Conservation (phyloP, 2,888 invertebrate genomes). For the Ferdinandea cuprea region DNA sequence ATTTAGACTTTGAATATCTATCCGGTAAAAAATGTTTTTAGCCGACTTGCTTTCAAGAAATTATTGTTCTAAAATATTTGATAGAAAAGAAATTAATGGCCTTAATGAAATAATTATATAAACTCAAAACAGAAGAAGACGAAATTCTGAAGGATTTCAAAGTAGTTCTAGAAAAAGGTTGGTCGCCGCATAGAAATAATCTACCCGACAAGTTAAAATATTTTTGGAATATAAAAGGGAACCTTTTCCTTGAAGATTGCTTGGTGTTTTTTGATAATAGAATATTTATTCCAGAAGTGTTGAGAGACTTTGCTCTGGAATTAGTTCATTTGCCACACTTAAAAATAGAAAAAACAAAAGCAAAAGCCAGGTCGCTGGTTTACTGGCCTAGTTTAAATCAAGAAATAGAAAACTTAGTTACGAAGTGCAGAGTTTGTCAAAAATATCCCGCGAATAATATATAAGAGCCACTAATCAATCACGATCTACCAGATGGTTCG, state of each 20-base stretch:
- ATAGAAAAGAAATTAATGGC: neutral
- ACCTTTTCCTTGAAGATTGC: constrained; percentile 60
- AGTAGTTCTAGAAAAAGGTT: too few relatives aligned
- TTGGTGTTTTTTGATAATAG: constrained; percentile 72
- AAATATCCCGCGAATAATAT: neutral
- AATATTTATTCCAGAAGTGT: constrained; percentile 70
- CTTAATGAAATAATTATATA: neutral
- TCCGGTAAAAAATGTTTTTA: neutral
- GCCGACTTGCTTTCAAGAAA: constrained; percentile 1
- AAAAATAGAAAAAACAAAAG: constrained; percentile 75
- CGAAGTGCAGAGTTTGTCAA: constrained; percentile 18
- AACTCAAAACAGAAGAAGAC: constrained; percentile 39
- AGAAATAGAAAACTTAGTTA: constrained; percentile 55
- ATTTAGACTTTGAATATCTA: neutral
- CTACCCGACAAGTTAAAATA: too few relatives aligned
- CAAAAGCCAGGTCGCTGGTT: constrained; percentile 38
- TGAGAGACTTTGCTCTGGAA: constrained; percentile 69
- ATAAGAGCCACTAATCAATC: constrained; percentile 30
- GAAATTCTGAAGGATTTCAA: too few relatives aligned
- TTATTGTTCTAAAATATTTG: neutral
- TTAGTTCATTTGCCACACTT: constrained; percentile 70
- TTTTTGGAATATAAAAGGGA: constrained; percentile 71
- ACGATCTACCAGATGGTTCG: constrained; percentile 19
- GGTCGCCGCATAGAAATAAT: too few relatives aligned
- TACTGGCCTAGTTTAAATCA: constrained; percentile 74